Conservation (phyloP, 2,888 invertebrate species). For the Eristalis tenax region DNA sequence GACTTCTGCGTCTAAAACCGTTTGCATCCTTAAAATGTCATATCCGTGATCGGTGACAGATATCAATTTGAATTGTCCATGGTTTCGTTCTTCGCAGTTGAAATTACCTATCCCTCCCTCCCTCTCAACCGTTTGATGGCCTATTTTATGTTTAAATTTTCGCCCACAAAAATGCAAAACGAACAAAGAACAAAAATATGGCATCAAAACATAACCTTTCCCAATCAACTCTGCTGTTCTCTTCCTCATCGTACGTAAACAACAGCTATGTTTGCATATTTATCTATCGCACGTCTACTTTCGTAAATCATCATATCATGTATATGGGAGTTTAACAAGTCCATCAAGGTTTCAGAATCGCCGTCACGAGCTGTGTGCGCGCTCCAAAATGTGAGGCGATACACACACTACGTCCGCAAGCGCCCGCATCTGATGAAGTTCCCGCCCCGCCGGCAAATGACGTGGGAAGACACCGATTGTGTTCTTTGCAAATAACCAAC, state of each 20-base stretch:
- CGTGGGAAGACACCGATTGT: not conserved
- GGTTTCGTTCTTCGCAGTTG: not conserved
- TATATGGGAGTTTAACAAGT: not conserved
- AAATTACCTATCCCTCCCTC: not conserved
- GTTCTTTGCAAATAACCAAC: not conserved
- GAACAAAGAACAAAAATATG: not conserved
- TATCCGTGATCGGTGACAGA: not conserved
- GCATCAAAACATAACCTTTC: not conserved
- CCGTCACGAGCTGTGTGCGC: not conserved
- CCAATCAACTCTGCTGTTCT: not conserved
- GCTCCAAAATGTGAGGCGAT: not conserved
- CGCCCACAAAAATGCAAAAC: not conserved
- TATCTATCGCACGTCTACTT: not conserved
- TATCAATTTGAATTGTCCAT: not conserved
- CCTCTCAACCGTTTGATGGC: not conserved
- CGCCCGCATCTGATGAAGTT: not conserved
- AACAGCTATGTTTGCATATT: not conserved
- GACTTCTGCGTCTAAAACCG: not conserved
- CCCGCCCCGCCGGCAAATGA: not conserved
- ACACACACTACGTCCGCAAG: not conserved
- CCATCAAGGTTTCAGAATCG: not conserved
- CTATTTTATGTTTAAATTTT: not conserved
- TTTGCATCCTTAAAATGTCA: not conserved
- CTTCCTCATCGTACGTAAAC: not conserved
- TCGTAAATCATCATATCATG: not conserved